A percentile compares a stretch with the other conserved stretches of the same genome.
Conservation (phyloP, 1,140 invertebrate genomes). For the Halesus radiatus region DNA sequence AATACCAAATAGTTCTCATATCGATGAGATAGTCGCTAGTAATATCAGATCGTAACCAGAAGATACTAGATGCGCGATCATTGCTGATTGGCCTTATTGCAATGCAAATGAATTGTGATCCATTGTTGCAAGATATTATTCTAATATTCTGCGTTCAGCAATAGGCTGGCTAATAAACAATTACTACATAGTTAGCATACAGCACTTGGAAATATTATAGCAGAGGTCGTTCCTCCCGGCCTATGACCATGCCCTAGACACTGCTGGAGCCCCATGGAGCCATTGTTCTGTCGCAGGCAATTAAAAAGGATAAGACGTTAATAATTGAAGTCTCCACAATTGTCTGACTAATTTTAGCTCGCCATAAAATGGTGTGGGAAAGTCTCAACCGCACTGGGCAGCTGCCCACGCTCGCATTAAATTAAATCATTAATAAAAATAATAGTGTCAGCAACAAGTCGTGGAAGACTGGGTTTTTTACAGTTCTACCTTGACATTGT, state of each 20-base stretch:
- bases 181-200: too few species aligned
- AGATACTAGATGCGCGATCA: too few species aligned
- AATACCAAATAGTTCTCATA: too few species aligned
- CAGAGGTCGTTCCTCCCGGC: background rate
- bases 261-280: background rate
- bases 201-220: too few species aligned
- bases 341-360: slow-evolving; percentile 35
- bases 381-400: background rate
- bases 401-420: slow-evolving; percentile 29
- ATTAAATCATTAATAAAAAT: background rate
- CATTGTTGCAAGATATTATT: too few species aligned
- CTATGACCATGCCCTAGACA: slow-evolving; percentile 26
- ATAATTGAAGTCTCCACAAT: slow-evolving; percentile 27
- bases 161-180: too few species aligned
- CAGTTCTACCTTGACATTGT: background rate
- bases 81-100: too few species aligned
- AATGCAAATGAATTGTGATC: too few species aligned
- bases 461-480: background rate
- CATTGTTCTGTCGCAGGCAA: slow-evolving; percentile 14
- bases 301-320: slow-evolving; percentile 25
- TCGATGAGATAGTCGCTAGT: too few species aligned
- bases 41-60: too few species aligned
- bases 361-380: slow-evolving; percentile 32
- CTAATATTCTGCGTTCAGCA: too few species aligned
- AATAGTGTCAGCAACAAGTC: background rate